Evolutionary conservation across 2,888 invertebrate species (phyloP).

Genomic region (Brachylomia viminalis): DNA sequence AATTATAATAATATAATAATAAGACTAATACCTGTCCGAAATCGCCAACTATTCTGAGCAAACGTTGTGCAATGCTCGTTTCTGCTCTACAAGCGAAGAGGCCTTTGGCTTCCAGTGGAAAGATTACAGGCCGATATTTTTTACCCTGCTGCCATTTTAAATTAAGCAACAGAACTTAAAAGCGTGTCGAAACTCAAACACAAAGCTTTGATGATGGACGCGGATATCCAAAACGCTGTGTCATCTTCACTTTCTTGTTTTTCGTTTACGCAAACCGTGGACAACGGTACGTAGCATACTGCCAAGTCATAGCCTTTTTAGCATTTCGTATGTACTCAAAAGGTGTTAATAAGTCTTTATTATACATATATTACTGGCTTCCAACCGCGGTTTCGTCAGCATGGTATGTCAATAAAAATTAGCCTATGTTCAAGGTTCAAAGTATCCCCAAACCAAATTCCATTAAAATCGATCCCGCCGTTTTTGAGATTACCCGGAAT

Average conservation of each 20-base stretch:
- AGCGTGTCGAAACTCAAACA: conserved; percentile 35
- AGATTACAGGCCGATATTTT: background rate
- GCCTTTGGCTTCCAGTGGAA: background rate
- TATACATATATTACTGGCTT: too few relatives aligned
- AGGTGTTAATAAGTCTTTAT: conserved; percentile 9
- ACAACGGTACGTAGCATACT: conserved; percentile 45
- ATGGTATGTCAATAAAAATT: too few relatives aligned
- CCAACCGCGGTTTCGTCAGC: too few relatives aligned
- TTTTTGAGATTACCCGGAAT: too few relatives aligned
- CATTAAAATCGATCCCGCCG: too few relatives aligned
- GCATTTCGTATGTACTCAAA: background rate
- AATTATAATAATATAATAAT: too few relatives aligned
- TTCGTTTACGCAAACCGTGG: conserved; percentile 48
- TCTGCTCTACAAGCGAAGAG: background rate
- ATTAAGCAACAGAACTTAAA: conserved; percentile 15
- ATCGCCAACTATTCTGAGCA: too few relatives aligned
- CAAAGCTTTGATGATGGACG: conserved; percentile 13
- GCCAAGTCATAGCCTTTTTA: conserved; percentile 45
- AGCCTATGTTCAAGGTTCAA: too few relatives aligned
- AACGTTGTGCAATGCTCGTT: too few relatives aligned
- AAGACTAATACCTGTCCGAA: too few relatives aligned
- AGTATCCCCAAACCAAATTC: too few relatives aligned
- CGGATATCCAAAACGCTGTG: conserved; percentile 51
- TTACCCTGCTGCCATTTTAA: background rate
- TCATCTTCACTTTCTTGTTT: conserved; percentile 56